phyloP scores from a whole-genome alignment of 2,113 vertebrate genomes.

The Malurus alboscapulatus region DNA sequence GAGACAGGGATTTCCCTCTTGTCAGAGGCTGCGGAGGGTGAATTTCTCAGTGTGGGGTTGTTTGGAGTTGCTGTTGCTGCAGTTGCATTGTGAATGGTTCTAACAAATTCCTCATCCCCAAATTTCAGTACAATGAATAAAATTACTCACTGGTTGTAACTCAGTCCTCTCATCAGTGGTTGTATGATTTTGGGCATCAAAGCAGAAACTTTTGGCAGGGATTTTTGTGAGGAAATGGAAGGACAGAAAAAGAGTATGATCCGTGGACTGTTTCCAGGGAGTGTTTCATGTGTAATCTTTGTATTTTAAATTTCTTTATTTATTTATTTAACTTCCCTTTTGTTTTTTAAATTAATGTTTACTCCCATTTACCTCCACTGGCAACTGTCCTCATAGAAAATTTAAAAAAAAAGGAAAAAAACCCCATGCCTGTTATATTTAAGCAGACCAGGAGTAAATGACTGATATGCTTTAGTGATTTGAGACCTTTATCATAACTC shows the following conservation, averaged over 20 bases:
- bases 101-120: neutral
- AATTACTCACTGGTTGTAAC: neutral
- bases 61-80: neutral
- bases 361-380: neutral
- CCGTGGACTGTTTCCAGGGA: neutral
- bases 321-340: neutral
- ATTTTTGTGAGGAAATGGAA: neutral
- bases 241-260: neutral
- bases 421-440: neutral
- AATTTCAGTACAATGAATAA: neutral
- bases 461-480: neutral
- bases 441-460: neutral
- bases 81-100: neutral
- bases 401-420: neutral
- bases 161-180: neutral
- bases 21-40: neutral
- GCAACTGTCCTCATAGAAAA: neutral
- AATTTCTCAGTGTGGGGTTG: neutral
- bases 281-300: neutral
- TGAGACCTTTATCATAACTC: neutral
- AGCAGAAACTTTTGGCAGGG: neutral
- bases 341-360: neutral
- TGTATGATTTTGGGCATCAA: neutral
- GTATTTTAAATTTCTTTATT: neutral
- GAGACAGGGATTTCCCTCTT: neutral